Percentiles rank a stretch among this genome's conserved stretches.
These are phyloP conservation scores for Bucco capensis DNA, from an alignment of 2,113 vertebrate genomes.

Conservation along the genomic window DNA sequence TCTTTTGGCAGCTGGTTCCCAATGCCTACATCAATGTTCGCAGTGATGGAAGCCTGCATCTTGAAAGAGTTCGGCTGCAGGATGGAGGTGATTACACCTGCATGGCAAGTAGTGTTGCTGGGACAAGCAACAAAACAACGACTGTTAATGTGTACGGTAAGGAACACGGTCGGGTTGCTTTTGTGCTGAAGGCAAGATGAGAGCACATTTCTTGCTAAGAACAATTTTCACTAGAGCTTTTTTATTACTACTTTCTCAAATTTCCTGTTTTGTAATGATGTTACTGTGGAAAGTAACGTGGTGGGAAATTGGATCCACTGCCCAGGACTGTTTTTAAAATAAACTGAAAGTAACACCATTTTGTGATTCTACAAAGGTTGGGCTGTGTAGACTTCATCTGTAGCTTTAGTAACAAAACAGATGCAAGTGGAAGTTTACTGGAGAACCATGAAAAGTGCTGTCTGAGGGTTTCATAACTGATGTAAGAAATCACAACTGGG, in stretches of 20 bases:
- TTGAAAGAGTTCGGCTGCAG: constrained; percentile 85
- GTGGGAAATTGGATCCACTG: background rate
- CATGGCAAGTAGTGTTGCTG: constrained; percentile 84
- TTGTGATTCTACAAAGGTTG: background rate
- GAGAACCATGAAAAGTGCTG: background rate
- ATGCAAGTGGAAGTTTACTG: background rate
- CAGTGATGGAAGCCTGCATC: constrained; percentile 90
- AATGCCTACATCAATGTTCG: constrained; percentile 84
- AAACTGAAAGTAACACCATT: background rate
- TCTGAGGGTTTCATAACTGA: constrained; percentile 11
- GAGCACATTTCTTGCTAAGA: background rate
- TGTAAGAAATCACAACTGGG: background rate
- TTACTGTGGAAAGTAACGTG: fast-evolving
- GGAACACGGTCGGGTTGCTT: background rate
- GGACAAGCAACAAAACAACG: constrained; percentile 85
- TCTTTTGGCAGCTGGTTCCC: constrained; percentile 79
- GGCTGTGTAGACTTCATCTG: background rate
- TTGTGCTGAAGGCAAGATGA: too few relatives aligned
- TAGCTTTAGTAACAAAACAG: background rate
- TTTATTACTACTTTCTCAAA: fast-evolving
- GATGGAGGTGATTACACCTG: constrained; percentile 89
- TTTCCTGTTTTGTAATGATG: fast-evolving
- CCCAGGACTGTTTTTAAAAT: background rate
- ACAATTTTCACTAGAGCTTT: background rate
- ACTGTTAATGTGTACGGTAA: constrained; percentile 84